Percentiles rank a stretch among this genome's conserved stretches.
Conservation (phyloP, 37 sponge, comb jelly and placozoan species). For the Bolinopsis microptera region DNA sequence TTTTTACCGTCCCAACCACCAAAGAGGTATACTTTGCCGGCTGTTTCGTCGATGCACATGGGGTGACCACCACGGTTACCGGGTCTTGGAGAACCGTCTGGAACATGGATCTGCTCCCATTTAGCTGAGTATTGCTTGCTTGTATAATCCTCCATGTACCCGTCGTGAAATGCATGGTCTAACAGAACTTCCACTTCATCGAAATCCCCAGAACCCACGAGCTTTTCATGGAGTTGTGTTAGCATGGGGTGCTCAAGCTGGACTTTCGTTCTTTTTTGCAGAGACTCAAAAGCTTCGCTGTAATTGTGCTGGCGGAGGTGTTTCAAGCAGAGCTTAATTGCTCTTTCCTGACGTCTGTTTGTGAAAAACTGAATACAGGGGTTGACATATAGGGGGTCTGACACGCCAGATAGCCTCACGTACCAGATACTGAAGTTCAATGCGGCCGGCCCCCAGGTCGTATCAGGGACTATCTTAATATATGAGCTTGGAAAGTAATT, state of each 20-base stretch:
- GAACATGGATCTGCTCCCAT: slow-evolving; percentile 47
- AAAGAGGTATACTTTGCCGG: slow-evolving; percentile 73
- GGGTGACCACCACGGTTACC: slow-evolving; percentile 85
- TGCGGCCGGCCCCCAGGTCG: slow-evolving; percentile 73
- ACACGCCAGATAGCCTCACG: slow-evolving; percentile 72
- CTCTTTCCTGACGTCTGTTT: slow-evolving; percentile 69
- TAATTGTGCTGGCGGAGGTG: slow-evolving; percentile 82
- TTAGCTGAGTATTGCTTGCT: slow-evolving; percentile 60
- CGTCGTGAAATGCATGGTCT: neutral
- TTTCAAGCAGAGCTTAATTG: slow-evolving; percentile 83
- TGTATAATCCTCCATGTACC: slow-evolving; percentile 58
- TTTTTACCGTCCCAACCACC: slow-evolving; percentile 90
- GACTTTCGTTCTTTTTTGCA: slow-evolving; percentile 74
- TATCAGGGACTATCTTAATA: slow-evolving; percentile 77
- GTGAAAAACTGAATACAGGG: slow-evolving; percentile 64
- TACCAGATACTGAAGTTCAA: slow-evolving; percentile 89
- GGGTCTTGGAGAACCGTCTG: slow-evolving; percentile 68
- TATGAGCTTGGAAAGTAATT: slow-evolving; percentile 71
- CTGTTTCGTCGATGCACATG: slow-evolving; percentile 76
- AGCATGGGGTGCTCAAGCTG: slow-evolving; percentile 81
- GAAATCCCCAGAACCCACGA: slow-evolving; percentile 67
- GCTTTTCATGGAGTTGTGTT: slow-evolving; percentile 69
- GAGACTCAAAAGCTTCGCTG: slow-evolving; percentile 74
- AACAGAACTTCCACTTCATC: slow-evolving; percentile 1
- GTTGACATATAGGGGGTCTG: slow-evolving; percentile 64